phyloP scores from a whole-genome alignment of 1,140 invertebrate species.

The Ericerus pela region DNA sequence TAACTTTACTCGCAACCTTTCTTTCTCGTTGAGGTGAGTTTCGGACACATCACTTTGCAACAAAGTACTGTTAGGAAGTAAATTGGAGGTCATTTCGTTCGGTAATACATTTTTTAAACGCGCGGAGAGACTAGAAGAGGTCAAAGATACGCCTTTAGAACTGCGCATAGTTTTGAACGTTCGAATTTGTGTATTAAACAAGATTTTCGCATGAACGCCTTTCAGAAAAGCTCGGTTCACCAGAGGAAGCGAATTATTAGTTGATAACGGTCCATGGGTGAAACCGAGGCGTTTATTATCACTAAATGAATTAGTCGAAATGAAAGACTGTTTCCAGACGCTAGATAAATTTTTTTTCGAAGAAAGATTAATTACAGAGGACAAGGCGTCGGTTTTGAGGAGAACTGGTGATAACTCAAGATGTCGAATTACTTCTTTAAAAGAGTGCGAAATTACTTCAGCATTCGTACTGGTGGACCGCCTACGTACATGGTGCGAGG shows the following conservation, averaged over 20 bases:
- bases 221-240: too few species aligned
- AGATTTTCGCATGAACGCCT: too few species aligned
- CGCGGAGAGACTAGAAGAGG: background rate
- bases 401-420: background rate
- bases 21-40: slow-evolving; percentile 16
- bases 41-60: background rate
- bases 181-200: slow-evolving; percentile 13
- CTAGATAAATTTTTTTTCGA: background rate
- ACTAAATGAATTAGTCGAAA: background rate
- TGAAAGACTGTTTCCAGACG: background rate
- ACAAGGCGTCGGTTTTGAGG: background rate
- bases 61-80: too few species aligned
- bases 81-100: background rate
- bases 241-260: background rate
- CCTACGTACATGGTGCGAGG: background rate
- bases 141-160: slow-evolving; percentile 6
- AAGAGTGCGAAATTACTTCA: background rate
- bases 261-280: background rate
- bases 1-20: slow-evolving; percentile 60
- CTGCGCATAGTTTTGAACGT: slow-evolving; percentile 17
- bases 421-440: background rate
- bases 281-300: background rate
- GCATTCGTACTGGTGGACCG: background rate
- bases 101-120: background rate
- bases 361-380: background rate